phyloP scores from a whole-genome alignment of 2,888 invertebrate genomes.

The Hirtodrosophila confusa region DNA sequence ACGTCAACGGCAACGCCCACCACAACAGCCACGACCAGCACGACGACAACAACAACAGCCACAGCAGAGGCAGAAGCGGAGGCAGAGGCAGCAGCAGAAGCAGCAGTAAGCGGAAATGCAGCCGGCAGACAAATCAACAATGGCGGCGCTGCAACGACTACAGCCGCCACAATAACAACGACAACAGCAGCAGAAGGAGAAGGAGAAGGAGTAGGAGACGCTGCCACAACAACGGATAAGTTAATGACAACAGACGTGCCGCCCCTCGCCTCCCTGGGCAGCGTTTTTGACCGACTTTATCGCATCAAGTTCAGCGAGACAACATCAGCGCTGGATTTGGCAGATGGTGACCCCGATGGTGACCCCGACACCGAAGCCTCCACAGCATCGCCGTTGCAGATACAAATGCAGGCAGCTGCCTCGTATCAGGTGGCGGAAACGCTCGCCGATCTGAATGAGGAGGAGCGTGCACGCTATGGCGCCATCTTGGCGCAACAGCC shows the following conservation, averaged over 20 bases:
- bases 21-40: conserved; percentile 69
- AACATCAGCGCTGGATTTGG: conserved; percentile 39
- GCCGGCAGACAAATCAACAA: conserved; percentile 19
- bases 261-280: conserved; percentile 45
- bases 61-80: conserved; percentile 22
- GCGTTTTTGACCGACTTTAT: conserved; percentile 77
- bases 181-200: conserved; percentile 2
- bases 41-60: conserved; percentile 58
- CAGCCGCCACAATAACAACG: conserved; percentile 5
- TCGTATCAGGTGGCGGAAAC: conserved; percentile 74
- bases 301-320: conserved; percentile 80
- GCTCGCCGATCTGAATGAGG: conserved; percentile 64
- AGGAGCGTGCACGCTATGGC: conserved; percentile 57
- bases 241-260: conserved; percentile 59
- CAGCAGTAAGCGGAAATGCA: conserved; percentile 51
- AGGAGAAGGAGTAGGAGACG: conserved; percentile 1
- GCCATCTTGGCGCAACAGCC: conserved; percentile 63
- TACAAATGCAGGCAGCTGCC: conserved; percentile 73
- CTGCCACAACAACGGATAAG: conserved; percentile 9
- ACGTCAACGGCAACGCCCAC: conserved; percentile 74
- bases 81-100: conserved; percentile 7
- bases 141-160: too few species aligned
- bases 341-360: conserved; percentile 1
- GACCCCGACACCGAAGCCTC: conserved; percentile 5
- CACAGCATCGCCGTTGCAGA: conserved; percentile 43